phyloP scores from a whole-genome alignment of 2,888 invertebrate genomes.

The Cabera pusaria region DNA sequence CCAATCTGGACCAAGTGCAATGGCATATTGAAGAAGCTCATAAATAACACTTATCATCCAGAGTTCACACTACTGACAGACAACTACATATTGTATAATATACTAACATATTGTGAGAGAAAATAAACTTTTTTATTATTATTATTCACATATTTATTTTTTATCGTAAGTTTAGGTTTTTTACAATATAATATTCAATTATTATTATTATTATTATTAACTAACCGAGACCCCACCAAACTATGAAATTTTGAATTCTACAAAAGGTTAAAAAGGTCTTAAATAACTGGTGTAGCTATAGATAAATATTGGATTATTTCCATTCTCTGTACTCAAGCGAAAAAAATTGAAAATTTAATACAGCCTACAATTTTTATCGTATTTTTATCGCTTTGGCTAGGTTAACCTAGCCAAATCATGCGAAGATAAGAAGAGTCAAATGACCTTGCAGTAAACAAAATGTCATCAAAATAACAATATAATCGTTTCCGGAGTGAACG shows the following conservation, averaged over 20 bases:
- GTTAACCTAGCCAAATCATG: too few species aligned
- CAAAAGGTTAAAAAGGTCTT: constrained; percentile 1
- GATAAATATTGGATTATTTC: constrained; percentile 51
- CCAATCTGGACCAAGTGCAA: constrained; percentile 73
- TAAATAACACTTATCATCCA: constrained; percentile 75
- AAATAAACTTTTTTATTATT: too few species aligned
- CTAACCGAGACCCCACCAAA: constrained; percentile 48
- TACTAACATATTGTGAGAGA: too few species aligned
- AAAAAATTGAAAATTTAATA: constrained; percentile 38
- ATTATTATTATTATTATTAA: too few species aligned
- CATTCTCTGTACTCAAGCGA: constrained; percentile 38
- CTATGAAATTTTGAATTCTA: constrained; percentile 28
- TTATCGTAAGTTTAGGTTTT: too few species aligned
- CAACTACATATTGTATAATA: too few species aligned
- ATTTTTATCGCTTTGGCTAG: too few species aligned
- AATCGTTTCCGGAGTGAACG: constrained; percentile 54
- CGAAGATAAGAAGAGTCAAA: background rate
- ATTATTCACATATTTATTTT: too few species aligned
- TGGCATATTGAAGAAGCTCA: constrained; percentile 66
- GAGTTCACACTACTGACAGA: constrained; percentile 52
- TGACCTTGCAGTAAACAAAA: constrained; percentile 9
- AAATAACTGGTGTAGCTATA: constrained; percentile 37
- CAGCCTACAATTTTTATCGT: too few species aligned
- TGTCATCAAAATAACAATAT: constrained; percentile 32
- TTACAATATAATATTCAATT: too few species aligned